Conservation (phyloP, 2,888 invertebrate species). For the Eugnorisma glareosa region DNA sequence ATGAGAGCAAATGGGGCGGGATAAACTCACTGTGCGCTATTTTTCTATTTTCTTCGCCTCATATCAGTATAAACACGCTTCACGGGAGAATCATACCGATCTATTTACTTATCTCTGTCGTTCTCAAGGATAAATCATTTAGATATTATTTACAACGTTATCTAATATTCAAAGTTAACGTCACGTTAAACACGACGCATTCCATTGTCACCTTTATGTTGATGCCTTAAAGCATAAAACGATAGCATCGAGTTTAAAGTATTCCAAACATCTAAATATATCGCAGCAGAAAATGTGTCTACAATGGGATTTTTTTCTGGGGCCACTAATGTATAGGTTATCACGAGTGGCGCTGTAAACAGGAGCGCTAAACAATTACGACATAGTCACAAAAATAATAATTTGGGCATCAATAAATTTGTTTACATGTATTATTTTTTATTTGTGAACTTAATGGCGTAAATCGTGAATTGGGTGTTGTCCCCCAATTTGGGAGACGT, state of each 20-base stretch:
- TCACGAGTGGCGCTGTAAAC: constrained; percentile 49
- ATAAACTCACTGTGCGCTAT: constrained; percentile 29
- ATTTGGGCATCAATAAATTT: constrained; percentile 41
- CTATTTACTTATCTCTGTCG: constrained; percentile 76
- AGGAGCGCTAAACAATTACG: constrained; percentile 40
- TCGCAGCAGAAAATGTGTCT: constrained; percentile 57
- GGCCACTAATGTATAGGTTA: constrained; percentile 45
- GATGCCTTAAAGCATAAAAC: constrained; percentile 47
- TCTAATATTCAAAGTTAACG: constrained; percentile 68
- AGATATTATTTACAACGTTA: constrained; percentile 78
- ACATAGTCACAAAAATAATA: constrained; percentile 26
- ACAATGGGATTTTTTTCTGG: constrained; percentile 60
- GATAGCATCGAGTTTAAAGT: constrained; percentile 38
- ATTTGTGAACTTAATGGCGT: not conserved
- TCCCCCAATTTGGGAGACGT: constrained; percentile 4
- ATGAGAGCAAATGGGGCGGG: constrained; percentile 41
- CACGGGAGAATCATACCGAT: constrained; percentile 61
- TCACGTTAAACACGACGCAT: constrained; percentile 41
- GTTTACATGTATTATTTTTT: constrained; percentile 30
- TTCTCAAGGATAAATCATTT: constrained; percentile 79
- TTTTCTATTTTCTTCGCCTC: constrained; percentile 48
- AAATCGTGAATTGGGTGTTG: not conserved
- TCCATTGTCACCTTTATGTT: constrained; percentile 51
- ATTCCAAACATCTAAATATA: constrained; percentile 62
- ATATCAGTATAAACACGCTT: constrained; percentile 50